Evolutionary conservation across 2,113 vertebrate genomes (phyloP).

Genomic region (Cairina moschata): DNA sequence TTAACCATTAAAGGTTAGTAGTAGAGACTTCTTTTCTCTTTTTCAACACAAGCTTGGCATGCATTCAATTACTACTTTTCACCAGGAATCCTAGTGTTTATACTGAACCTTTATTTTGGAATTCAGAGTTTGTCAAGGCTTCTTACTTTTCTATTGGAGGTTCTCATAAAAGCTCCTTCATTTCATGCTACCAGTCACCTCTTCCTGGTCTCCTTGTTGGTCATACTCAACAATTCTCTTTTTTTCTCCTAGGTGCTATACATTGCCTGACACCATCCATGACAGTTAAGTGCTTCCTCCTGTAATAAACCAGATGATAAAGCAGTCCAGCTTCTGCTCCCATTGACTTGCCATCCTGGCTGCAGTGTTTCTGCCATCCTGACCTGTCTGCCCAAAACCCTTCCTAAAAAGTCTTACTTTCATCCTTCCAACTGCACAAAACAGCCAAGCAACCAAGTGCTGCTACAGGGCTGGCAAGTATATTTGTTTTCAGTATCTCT

Average conservation of each 20-base stretch:
- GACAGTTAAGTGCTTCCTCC: not conserved
- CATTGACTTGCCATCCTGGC: not conserved
- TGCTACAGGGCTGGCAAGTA: not conserved
- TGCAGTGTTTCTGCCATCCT: not conserved
- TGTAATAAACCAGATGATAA: not conserved
- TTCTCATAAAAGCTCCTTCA: not conserved
- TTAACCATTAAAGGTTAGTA: not conserved
- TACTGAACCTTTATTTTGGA: not conserved
- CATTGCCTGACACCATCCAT: not conserved
- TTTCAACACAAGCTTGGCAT: not conserved
- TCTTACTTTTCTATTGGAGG: not conserved
- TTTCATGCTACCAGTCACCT: not conserved
- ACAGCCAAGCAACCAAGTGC: not conserved
- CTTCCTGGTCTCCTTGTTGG: not conserved
- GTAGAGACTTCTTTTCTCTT: not conserved
- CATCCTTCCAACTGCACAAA: not conserved
- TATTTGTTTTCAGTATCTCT: constrained; percentile 37
- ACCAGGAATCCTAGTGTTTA: not conserved
- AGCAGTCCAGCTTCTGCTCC: not conserved
- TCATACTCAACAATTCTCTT: not conserved
- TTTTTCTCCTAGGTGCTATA: not conserved
- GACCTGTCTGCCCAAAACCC: not conserved
- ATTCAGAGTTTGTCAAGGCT: not conserved
- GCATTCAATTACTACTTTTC: not conserved
- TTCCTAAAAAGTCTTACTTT: not conserved